phyloP scores from a whole-genome alignment of 2,888 invertebrate genomes.

The Eulithis prunata region DNA sequence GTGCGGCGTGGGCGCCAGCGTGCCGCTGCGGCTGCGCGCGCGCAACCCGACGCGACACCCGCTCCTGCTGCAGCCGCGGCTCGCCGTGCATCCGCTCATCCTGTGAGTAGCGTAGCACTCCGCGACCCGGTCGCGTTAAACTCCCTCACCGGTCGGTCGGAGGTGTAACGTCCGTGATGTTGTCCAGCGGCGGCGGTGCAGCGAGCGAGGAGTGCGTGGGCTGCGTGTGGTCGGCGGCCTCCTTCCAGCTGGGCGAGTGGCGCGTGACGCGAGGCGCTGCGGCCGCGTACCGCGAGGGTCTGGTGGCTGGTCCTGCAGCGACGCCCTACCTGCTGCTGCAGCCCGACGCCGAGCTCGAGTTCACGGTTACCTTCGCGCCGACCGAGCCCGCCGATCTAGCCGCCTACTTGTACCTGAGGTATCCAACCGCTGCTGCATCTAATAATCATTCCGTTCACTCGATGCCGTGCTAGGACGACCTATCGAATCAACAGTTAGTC shows the following conservation, averaged over 20 bases:
- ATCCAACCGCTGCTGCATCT: no score
- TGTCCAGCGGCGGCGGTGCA: constrained; percentile 31
- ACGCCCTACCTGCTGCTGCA: constrained; percentile 75
- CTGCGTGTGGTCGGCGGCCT: constrained; percentile 47
- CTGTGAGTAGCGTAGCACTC: constrained; percentile 4
- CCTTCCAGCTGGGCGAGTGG: constrained; percentile 60
- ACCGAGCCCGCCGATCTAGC: constrained; percentile 66
- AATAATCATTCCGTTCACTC: no score
- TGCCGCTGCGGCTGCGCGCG: constrained; percentile 86
- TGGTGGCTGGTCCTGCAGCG: constrained; percentile 39
- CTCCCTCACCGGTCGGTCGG: no score
- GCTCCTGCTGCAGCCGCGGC: constrained; percentile 87
- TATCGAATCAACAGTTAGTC: no score
- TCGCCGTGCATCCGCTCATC: constrained; percentile 86
- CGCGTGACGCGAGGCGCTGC: constrained; percentile 46
- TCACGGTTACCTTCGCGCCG: constrained; percentile 79
- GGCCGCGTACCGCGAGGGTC: constrained; percentile 30
- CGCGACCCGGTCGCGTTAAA: no score
- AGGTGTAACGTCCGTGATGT: no score
- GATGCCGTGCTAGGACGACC: no score
- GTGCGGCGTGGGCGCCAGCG: constrained; percentile 57
- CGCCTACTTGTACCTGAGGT: constrained; percentile 81
- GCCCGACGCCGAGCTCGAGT: constrained; percentile 81
- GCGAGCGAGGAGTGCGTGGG: constrained; percentile 33
- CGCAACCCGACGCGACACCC: constrained; percentile 89